Conservation (phyloP, 2,113 vertebrate species). For the Nanorana parkeri region DNA sequence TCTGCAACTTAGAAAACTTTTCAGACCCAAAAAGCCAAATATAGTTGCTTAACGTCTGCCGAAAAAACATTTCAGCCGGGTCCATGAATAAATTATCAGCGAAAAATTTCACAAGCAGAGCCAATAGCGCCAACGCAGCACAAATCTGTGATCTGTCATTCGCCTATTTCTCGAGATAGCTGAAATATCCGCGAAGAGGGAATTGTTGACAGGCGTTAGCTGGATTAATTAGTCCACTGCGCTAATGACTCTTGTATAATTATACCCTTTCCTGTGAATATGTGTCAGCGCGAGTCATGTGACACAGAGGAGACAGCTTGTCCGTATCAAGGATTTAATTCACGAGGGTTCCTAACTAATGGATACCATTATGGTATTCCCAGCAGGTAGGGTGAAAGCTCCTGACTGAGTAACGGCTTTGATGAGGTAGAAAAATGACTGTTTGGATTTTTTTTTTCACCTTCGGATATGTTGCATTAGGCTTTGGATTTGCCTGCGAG, state of each 20-base stretch:
- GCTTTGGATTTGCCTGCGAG: constrained; percentile 66
- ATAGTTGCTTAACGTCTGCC: too few relatives aligned
- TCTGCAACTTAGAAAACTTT: too few relatives aligned
- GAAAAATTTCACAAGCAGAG: constrained; percentile 61
- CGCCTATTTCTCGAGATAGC: neutral
- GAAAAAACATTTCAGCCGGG: too few relatives aligned
- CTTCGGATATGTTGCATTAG: constrained; percentile 64
- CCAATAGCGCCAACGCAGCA: constrained; percentile 5
- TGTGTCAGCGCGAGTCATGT: neutral
- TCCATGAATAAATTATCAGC: too few relatives aligned
- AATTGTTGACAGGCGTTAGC: constrained; percentile 36
- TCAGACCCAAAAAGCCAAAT: too few relatives aligned
- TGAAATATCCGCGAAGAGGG: constrained; percentile 35
- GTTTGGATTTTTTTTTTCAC: constrained; percentile 62
- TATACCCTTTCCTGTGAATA: constrained; percentile 36
- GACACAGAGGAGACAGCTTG: constrained; percentile 4
- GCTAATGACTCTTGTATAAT: constrained; percentile 42
- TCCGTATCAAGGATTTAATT: constrained; percentile 34
- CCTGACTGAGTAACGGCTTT: constrained; percentile 22
- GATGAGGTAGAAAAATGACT: constrained; percentile 44
- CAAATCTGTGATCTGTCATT: constrained; percentile 43
- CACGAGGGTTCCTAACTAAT: constrained; percentile 45
- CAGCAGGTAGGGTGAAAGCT: constrained; percentile 45
- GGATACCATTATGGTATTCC: constrained; percentile 56
- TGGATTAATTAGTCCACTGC: constrained; percentile 32